These are phyloP conservation scores for Squalus acanthias DNA, from an alignment of 2,797 vertebrate species.

Conservation along the genomic window DNA sequence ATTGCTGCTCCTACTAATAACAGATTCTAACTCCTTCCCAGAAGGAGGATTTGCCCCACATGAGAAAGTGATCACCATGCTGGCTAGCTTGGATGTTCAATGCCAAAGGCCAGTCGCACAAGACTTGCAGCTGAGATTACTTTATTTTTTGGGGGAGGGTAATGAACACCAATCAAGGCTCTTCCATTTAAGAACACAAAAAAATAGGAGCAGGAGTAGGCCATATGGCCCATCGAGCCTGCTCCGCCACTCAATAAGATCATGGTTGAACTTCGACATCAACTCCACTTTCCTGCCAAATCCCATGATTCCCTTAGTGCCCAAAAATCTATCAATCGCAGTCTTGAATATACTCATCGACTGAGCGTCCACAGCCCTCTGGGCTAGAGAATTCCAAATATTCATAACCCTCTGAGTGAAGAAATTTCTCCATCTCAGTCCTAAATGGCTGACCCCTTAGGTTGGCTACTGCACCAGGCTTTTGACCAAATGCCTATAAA, in stretches of 20 bases:
- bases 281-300: too few relatives aligned
- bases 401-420: too few relatives aligned
- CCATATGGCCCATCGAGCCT: background rate
- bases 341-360: too few relatives aligned
- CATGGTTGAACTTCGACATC: background rate
- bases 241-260: background rate
- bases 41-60: background rate
- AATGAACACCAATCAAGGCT: background rate
- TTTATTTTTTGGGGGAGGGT: background rate
- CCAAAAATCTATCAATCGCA: too few relatives aligned
- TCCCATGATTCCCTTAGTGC: too few relatives aligned
- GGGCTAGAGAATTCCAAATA: too few relatives aligned
- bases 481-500: background rate
- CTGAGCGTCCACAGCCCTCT: too few relatives aligned
- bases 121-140: background rate
- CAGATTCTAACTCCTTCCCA: background rate
- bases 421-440: too few relatives aligned
- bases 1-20: background rate
- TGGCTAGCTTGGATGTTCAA: background rate
- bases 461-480: too few relatives aligned
- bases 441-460: too few relatives aligned
- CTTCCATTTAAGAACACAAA: background rate
- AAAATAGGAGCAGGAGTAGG: background rate
- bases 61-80: background rate
- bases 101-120: background rate